Base-by-base conservation (phyloP, 2,888 invertebrate species). In the Steinernema hermaphroditum region DNA sequence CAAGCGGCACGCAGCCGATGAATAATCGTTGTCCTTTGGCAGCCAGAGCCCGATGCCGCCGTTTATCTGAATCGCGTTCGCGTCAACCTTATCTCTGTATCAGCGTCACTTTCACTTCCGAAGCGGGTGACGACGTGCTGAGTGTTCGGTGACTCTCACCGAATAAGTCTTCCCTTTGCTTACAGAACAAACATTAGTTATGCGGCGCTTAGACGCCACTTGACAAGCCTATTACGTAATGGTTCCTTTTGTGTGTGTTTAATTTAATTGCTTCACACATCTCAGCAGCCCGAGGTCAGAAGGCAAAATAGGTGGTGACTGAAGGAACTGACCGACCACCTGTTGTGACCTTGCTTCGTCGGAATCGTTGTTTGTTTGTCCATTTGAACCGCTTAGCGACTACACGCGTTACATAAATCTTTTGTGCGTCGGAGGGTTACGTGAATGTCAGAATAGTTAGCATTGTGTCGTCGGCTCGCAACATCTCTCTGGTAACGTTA, bases 321-420 rank as follows among this genome's bases (percentile, higher is more conserved):
- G 54, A 54, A 22, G 32, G 32, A 27, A 22, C 9, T 24, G 50
- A 29, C 32, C 62, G 24, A 62, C 62, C 62, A 62, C 32, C 62
- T 24, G 27, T 19, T 16, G 32, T 62, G 62, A 62, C 62, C 62
- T 62, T 62, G 62, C 32, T 62, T 46, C 46, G 16, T 62, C 32
- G 62, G 62, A 29, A 62, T 27, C 16, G 16, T 32, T 29, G 19
- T 50, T 62, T 62, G 62, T 62, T 62, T 62, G 62, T 62, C 62
- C 62, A 62, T 29, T 62, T 62, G 62, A 62, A 62, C 62, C 62
- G 62, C 29, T 62, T 62, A 62, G 62, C 34, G 62, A 37, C 37
- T 62, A 62, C 62, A 62, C 62, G 62, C 29, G 62, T 62, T 32
- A n/a, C 62, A 16, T n/a, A 62, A 62, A 62, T 62, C 62, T 62